phyloP scores from a whole-genome alignment of 2,113 vertebrate genomes.

The Accipiter virgatus region DNA sequence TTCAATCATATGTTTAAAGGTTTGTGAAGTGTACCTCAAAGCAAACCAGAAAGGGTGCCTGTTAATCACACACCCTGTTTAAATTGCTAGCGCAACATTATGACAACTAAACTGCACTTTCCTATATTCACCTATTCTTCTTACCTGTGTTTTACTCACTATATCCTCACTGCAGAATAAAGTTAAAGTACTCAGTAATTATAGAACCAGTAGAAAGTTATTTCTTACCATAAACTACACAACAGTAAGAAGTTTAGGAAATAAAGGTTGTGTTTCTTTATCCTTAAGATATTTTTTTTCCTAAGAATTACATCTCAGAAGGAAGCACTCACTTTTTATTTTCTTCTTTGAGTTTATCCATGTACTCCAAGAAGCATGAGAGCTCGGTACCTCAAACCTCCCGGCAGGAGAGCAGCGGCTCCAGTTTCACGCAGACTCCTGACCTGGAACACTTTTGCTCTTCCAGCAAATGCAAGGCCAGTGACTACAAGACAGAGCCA shows the following conservation, averaged over 20 bases:
- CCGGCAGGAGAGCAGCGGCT: background rate
- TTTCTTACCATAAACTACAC: background rate
- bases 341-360: background rate
- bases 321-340: background rate
- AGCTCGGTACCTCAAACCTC: background rate
- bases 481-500: background rate
- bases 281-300: background rate
- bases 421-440: background rate
- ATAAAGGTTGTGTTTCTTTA: background rate
- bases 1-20: background rate
- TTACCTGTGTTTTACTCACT: background rate
- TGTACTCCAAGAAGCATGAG: background rate
- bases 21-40: background rate
- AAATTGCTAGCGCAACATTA: background rate
- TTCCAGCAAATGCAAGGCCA: background rate
- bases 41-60: background rate
- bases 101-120: background rate
- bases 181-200: background rate
- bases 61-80: background rate
- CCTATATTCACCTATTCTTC: background rate
- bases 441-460: background rate
- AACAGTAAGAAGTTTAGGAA: background rate
- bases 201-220: background rate
- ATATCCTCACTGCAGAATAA: background rate
- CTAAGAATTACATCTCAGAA: background rate